Percentiles rank a stretch among this genome's conserved stretches.
These are phyloP conservation scores for Drosophila melanosoma DNA, from an alignment of 2,888 invertebrate genomes.

Conservation along the genomic window DNA sequence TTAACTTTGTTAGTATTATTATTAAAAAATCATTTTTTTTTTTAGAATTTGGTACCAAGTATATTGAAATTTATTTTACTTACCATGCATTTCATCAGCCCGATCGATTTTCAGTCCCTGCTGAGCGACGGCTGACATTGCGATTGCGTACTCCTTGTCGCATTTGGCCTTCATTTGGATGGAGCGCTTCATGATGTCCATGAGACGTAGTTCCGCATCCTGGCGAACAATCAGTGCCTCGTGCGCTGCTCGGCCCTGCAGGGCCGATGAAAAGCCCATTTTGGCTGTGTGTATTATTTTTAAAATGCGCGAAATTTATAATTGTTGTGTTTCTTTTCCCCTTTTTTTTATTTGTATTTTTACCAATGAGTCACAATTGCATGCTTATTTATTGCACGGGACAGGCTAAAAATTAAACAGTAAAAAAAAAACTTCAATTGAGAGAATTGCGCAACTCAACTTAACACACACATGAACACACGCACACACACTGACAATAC, in stretches of 20 bases:
- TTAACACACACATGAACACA: constrained; percentile 6
- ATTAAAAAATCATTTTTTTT: fast-evolving
- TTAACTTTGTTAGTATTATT: not conserved
- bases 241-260: constrained; percentile 95
- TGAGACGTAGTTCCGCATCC: constrained; percentile 95
- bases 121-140: constrained; percentile 91
- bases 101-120: constrained; percentile 93
- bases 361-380: constrained; percentile 56
- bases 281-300: constrained; percentile 24
- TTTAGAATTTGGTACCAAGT: not conserved
- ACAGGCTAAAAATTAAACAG: constrained; percentile 36
- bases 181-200: constrained; percentile 96
- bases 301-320: constrained; percentile 17
- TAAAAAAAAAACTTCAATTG: constrained; percentile 40
- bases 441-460: constrained; percentile 47
- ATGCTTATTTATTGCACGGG: constrained; percentile 17
- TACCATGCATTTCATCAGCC: constrained; percentile 85
- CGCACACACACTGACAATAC: constrained; percentile 8
- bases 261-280: constrained; percentile 94
- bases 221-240: constrained; percentile 95
- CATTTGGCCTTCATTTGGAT: constrained; percentile 94
- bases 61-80: constrained; percentile 27
- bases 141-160: constrained; percentile 95
- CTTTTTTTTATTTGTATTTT: constrained; percentile 15
- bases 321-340: constrained; percentile 21